Percentiles rank a stretch among this genome's conserved stretches.
These are phyloP conservation scores for Anastrepha ludens DNA, from an alignment of 1,140 invertebrate genomes.

Conservation along the genomic window DNA sequence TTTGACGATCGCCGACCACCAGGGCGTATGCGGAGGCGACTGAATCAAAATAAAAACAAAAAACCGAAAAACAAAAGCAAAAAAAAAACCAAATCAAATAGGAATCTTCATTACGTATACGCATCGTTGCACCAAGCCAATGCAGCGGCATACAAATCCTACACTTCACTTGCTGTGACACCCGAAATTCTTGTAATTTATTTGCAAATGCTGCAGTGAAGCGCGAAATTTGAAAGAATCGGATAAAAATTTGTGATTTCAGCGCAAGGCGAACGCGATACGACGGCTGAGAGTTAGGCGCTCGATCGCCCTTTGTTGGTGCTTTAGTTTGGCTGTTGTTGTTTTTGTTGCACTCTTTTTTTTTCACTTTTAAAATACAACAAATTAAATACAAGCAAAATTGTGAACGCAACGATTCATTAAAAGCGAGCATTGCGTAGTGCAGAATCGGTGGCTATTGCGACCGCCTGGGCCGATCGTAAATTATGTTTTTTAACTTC, in stretches of 20 bases:
- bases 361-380: neutral
- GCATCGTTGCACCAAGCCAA: slow-evolving; percentile 26
- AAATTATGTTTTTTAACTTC: slow-evolving; percentile 45
- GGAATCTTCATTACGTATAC: slow-evolving; percentile 21
- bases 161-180: slow-evolving; percentile 50
- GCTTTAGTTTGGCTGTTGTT: neutral
- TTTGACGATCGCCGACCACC: neutral
- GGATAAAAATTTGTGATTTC: slow-evolving; percentile 38
- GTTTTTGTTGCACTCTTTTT: neutral
- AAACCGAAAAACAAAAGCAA: neutral
- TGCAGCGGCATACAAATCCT: slow-evolving; percentile 23
- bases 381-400: slow-evolving; percentile 35
- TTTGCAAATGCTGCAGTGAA: slow-evolving; percentile 42
- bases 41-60: too few species aligned
- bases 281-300: neutral
- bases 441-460: neutral
- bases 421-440: slow-evolving; percentile 18
- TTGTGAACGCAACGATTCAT: slow-evolving; percentile 47
- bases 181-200: slow-evolving; percentile 51
- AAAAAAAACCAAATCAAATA: neutral
- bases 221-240: slow-evolving; percentile 49
- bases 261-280: slow-evolving; percentile 20
- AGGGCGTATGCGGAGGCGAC: neutral
- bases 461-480: neutral
- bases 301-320: neutral